Evolutionary conservation across 2,797 vertebrate genomes (phyloP).

Genomic region (Lepidocolaptes lacrymiger): DNA sequence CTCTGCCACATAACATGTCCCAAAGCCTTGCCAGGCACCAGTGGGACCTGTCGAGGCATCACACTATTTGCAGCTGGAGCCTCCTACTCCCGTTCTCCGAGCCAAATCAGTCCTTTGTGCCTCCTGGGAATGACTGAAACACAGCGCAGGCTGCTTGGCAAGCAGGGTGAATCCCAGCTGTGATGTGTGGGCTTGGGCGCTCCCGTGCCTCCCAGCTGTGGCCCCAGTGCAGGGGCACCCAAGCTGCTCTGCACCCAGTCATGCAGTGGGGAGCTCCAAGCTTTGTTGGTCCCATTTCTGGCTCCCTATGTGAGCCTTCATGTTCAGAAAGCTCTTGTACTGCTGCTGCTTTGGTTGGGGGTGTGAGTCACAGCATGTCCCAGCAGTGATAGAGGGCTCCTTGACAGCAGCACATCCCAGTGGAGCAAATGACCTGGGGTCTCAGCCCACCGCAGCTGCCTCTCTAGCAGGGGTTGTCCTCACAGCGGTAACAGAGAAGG

Average conservation of each 20-base stretch:
- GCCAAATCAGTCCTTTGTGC: background rate
- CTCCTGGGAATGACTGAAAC: background rate
- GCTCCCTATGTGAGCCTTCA: background rate
- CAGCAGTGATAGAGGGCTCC: background rate
- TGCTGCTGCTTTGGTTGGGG: background rate
- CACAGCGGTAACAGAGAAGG: background rate
- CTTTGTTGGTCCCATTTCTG: background rate
- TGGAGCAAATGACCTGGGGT: background rate
- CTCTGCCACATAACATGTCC: background rate
- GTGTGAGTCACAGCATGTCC: background rate
- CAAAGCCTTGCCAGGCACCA: background rate
- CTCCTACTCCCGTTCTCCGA: background rate
- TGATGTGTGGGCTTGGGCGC: background rate
- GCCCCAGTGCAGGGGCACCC: fast-evolving
- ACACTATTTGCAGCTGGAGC: background rate
- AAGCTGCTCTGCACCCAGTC: background rate
- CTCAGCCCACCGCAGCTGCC: background rate
- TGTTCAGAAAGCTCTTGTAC: background rate
- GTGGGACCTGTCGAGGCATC: background rate
- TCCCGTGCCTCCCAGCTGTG: background rate
- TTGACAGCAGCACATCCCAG: background rate
- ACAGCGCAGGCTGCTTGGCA: background rate
- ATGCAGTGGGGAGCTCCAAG: fast-evolving
- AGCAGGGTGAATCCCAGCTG: background rate
- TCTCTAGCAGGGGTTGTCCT: background rate